Percentiles rank a stretch among this genome's conserved stretches.
Conservation (phyloP, 2,888 invertebrate genomes). For the Slavum lentiscoides region DNA sequence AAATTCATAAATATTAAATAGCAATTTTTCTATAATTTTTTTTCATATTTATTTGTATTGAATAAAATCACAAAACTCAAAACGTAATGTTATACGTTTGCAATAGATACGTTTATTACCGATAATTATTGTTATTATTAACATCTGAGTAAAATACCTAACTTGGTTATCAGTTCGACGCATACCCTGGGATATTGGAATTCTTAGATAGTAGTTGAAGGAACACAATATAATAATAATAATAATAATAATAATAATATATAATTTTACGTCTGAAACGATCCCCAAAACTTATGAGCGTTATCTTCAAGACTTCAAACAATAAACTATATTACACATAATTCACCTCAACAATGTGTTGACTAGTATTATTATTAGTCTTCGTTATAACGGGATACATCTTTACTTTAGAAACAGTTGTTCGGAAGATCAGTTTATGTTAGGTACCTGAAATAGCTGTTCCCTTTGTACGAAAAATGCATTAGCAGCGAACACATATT, state of each 20-base stretch:
- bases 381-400: neutral
- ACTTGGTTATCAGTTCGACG: neutral
- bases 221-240: neutral
- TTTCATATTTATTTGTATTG: no score
- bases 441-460: neutral
- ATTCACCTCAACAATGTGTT: neutral
- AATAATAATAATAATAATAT: no score
- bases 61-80: neutral
- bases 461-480: neutral
- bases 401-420: neutral
- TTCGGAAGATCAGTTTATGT: neutral
- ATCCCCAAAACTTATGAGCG: neutral
- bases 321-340: neutral
- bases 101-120: neutral
- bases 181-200: neutral
- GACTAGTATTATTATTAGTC: neutral
- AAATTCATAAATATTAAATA: no score
- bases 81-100: no score
- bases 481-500: no score
- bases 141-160: neutral
- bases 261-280: neutral
- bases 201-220: neutral
- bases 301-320: conserved; percentile 1
- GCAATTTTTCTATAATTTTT: no score
- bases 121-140: neutral